Conservation (phyloP, 2,113 vertebrate genomes). For the Conger conger region DNA sequence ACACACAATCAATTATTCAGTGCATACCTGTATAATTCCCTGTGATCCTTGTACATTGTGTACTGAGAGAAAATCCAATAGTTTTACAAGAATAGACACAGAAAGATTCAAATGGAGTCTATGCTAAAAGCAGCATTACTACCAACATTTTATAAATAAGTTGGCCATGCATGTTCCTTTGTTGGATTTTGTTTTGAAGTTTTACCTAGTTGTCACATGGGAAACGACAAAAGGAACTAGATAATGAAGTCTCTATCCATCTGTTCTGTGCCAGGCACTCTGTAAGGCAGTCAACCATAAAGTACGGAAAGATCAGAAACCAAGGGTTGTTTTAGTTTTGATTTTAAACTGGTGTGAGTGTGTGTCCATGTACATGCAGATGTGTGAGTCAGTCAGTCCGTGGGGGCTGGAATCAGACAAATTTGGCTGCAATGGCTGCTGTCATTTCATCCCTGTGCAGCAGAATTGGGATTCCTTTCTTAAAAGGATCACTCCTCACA, state of each 20-base stretch:
- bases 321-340: background rate
- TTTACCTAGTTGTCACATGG: background rate
- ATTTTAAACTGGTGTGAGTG: background rate
- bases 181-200: background rate
- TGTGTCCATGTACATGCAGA: too few relatives aligned
- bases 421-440: background rate
- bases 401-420: background rate
- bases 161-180: background rate
- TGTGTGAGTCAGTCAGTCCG: too few relatives aligned
- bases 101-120: slow-evolving; percentile 5
- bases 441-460: background rate
- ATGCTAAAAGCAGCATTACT: background rate
- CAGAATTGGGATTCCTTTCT: slow-evolving; percentile 16
- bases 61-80: background rate
- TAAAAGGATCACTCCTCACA: slow-evolving; percentile 17
- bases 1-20: slow-evolving; percentile 48
- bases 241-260: background rate
- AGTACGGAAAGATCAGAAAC: background rate
- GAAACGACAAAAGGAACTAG: background rate
- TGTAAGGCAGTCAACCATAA: background rate
- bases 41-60: slow-evolving; percentile 15
- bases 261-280: background rate
- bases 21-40: slow-evolving; percentile 33
- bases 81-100: background rate
- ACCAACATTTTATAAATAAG: background rate